Evolutionary conservation across 1,140 invertebrate genomes (phyloP).

Genomic region (Sitodiplosis mosellana): DNA sequence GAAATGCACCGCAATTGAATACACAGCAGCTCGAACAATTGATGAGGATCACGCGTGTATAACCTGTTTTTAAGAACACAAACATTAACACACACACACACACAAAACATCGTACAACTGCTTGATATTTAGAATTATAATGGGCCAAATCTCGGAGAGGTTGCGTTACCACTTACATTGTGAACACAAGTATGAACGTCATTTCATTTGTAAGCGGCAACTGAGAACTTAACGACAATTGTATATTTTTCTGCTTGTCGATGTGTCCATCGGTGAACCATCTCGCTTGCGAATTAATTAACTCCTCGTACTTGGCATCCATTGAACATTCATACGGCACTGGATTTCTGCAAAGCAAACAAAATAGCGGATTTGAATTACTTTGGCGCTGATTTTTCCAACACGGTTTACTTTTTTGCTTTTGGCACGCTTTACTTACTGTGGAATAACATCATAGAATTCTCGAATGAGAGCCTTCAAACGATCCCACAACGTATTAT

Average conservation of each 20-base stretch:
- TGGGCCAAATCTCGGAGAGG: not conserved
- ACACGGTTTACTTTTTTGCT: too few species aligned
- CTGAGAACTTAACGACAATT: constrained; percentile 23
- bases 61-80: constrained; percentile 9
- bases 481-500: constrained; percentile 22
- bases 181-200: constrained; percentile 4
- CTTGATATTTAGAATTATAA: too few species aligned
- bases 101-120: too few species aligned
- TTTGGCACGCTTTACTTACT: constrained; percentile 14
- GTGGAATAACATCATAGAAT: constrained; percentile 21
- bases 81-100: too few species aligned
- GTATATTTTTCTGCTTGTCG: constrained; percentile 23
- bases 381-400: not conserved
- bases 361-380: not conserved
- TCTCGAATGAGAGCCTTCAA: constrained; percentile 21
- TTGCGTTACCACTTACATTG: not conserved
- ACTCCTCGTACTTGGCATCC: too few species aligned
- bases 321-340: too few species aligned
- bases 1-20: constrained; percentile 23
- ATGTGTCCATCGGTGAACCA: constrained; percentile 8
- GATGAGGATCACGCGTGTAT: constrained; percentile 22
- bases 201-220: constrained; percentile 10
- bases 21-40: constrained; percentile 23
- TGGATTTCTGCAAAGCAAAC: constrained; percentile 11
- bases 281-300: not conserved